Conservation (phyloP, 1,140 invertebrate genomes). For the Aphelenchoides avenae region DNA sequence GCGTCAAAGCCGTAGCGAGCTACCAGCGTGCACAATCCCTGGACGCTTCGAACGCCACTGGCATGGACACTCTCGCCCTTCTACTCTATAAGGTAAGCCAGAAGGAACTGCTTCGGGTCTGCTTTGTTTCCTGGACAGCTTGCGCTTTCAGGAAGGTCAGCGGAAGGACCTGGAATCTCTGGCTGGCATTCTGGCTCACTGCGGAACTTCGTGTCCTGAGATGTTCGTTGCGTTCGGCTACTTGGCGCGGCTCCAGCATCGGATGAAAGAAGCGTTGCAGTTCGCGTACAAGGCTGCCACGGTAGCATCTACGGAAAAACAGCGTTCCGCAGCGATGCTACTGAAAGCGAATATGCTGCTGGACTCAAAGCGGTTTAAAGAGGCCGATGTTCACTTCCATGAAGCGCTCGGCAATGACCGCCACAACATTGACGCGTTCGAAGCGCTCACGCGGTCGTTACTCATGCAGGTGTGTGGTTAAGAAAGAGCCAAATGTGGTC, state of each 20-base stretch:
- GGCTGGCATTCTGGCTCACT: slow-evolving; percentile 2
- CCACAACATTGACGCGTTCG: slow-evolving; percentile 8
- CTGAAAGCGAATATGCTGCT: slow-evolving; percentile 8
- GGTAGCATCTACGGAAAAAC: background rate
- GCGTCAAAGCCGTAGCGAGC: background rate
- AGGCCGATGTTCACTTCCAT: slow-evolving; percentile 2
- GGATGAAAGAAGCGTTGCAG: slow-evolving; percentile 1
- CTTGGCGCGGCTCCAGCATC: slow-evolving; percentile 11
- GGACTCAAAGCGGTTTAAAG: slow-evolving; percentile 5
- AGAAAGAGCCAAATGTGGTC: background rate
- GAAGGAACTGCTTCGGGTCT: background rate
- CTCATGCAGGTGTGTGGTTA: slow-evolving; percentile 8
- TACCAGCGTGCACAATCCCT: slow-evolving; percentile 10
- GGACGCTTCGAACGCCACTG: slow-evolving; percentile 3
- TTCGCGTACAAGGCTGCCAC: slow-evolving; percentile 11
- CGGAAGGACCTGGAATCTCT: slow-evolving; percentile 12
- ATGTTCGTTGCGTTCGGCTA: slow-evolving; percentile 7
- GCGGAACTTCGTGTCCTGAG: slow-evolving; percentile 1
- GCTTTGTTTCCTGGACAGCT: background rate
- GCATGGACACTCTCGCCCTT: slow-evolving; percentile 12
- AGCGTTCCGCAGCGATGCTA: slow-evolving; percentile 8
- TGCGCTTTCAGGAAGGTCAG: background rate
- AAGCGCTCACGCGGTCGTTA: slow-evolving; percentile 4
- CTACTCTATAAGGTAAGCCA: slow-evolving; percentile 7
- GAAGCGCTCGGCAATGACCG: slow-evolving; percentile 10